phyloP scores from a whole-genome alignment of 2,797 vertebrate species.

The Rhinatrema bivittatum region DNA sequence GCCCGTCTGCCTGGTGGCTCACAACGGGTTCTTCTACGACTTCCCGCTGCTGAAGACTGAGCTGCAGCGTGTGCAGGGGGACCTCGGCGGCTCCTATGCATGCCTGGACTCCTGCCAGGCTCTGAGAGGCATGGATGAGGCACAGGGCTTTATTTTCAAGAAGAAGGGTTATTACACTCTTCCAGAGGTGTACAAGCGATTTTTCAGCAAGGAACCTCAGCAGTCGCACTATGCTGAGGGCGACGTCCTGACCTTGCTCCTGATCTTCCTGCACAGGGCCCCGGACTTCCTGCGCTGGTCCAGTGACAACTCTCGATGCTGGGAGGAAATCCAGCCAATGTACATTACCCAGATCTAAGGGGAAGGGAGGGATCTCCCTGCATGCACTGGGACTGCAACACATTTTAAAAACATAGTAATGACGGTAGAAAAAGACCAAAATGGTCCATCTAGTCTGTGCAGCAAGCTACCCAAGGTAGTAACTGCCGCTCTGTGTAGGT shows the following conservation, averaged over 20 bases:
- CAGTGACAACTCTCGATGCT: conserved; percentile 12
- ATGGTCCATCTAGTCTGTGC: too few relatives aligned
- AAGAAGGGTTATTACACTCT: conserved; percentile 24
- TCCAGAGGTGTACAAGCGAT: conserved; percentile 26
- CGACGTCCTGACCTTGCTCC: conserved; percentile 36
- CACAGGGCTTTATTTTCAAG: conserved; percentile 4
- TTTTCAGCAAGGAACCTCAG: conserved; percentile 23
- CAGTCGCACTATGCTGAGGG: conserved; percentile 43
- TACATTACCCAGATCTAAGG: conserved; percentile 1
- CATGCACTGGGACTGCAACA: too few relatives aligned
- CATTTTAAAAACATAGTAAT: too few relatives aligned
- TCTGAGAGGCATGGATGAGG: conserved; percentile 22
- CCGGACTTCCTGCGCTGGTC: conserved; percentile 28
- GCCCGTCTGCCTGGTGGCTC: conserved; percentile 50
- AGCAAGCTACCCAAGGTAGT: too few relatives aligned
- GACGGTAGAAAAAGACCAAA: too few relatives aligned
- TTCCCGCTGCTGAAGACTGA: conserved; percentile 43
- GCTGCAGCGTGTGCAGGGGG: conserved; percentile 21
- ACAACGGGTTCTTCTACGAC: conserved; percentile 49
- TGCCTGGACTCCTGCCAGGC: conserved; percentile 43
- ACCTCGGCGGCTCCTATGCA: conserved; percentile 19
- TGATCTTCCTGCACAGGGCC: conserved; percentile 34
- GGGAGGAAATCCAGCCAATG: conserved; percentile 38
- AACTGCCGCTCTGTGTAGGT: too few relatives aligned
- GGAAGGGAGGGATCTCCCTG: fast-evolving